Conservation (phyloP, 1,140 invertebrate genomes). For the Pseudachorutes palmiensis region DNA sequence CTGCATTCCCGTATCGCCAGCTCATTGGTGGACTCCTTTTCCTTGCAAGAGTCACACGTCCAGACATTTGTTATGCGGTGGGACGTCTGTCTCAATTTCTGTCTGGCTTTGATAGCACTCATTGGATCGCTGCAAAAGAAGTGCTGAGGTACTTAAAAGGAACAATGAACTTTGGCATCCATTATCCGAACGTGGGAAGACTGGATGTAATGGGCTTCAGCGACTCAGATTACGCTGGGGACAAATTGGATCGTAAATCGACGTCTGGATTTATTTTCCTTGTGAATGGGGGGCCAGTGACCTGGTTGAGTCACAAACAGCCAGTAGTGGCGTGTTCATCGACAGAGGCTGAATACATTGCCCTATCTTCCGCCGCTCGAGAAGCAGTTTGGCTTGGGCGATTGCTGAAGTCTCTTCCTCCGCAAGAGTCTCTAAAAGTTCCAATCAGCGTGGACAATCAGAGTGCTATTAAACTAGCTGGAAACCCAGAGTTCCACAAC, state of each 20-base stretch:
- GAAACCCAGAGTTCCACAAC: constrained; percentile 38
- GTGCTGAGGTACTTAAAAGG: constrained; percentile 38
- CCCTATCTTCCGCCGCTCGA: not conserved
- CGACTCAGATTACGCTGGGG: constrained; percentile 31
- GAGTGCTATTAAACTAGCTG: constrained; percentile 35
- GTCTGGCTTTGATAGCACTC: constrained; percentile 19
- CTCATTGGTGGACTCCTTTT: constrained; percentile 22
- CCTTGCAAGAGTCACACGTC: constrained; percentile 4
- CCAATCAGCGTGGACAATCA: constrained; percentile 36
- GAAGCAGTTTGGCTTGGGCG: constrained; percentile 9
- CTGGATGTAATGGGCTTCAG: constrained; percentile 9
- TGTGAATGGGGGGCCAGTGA: constrained; percentile 12
- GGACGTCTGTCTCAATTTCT: constrained; percentile 30
- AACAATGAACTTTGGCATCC: constrained; percentile 31
- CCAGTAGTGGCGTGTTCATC: constrained; percentile 34
- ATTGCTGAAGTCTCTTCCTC: not conserved
- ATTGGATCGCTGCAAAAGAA: constrained; percentile 37
- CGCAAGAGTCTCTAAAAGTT: not conserved
- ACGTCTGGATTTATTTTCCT: constrained; percentile 41
- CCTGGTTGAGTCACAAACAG: constrained; percentile 38
- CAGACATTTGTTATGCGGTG: constrained; percentile 28
- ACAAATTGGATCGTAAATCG: constrained; percentile 23
- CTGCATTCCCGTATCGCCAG: constrained; percentile 15
- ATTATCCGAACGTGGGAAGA: not conserved
- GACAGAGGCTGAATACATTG: constrained; percentile 38